phyloP scores from a whole-genome alignment of 2,113 vertebrate species.

The Misgurnus anguillicaudatus region DNA sequence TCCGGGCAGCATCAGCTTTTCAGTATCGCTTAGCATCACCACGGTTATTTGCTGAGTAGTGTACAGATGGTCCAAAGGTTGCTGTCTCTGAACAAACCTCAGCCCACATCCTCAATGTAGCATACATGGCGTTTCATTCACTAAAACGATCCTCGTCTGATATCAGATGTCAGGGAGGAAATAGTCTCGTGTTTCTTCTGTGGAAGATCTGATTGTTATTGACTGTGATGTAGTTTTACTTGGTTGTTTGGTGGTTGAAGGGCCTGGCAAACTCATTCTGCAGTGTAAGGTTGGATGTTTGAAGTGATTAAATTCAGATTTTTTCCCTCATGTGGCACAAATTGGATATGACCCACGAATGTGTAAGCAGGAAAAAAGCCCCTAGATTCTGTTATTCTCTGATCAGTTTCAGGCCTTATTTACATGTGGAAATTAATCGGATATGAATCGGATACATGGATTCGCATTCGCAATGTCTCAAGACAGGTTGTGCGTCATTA shows the following conservation, averaged over 20 bases:
- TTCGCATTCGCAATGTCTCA: too few species aligned
- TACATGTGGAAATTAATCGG: too few species aligned
- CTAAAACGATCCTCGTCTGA: slow-evolving; percentile 8
- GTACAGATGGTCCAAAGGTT: slow-evolving; percentile 21
- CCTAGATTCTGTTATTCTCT: too few species aligned
- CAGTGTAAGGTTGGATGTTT: background rate
- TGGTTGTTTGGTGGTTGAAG: background rate
- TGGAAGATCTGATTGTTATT: background rate
- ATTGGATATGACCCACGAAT: too few species aligned
- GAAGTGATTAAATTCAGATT: too few species aligned
- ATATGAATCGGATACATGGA: too few species aligned
- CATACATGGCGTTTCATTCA: slow-evolving; percentile 9
- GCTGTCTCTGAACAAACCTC: slow-evolving; percentile 4
- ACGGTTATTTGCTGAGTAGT: slow-evolving; percentile 20
- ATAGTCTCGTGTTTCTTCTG: background rate
- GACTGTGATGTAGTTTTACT: too few species aligned
- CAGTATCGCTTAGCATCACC: slow-evolving; percentile 52
- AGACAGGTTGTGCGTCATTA: too few species aligned
- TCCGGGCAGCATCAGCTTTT: slow-evolving; percentile 60
- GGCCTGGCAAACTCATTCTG: background rate
- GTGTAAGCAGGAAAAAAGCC: too few species aligned
- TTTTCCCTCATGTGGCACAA: too few species aligned
- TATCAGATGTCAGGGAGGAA: background rate
- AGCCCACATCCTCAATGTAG: slow-evolving; percentile 10
- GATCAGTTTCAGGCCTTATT: too few species aligned